phyloP scores from a whole-genome alignment of 64 coral and sea anemone genomes.

The Montipora sp. region DNA sequence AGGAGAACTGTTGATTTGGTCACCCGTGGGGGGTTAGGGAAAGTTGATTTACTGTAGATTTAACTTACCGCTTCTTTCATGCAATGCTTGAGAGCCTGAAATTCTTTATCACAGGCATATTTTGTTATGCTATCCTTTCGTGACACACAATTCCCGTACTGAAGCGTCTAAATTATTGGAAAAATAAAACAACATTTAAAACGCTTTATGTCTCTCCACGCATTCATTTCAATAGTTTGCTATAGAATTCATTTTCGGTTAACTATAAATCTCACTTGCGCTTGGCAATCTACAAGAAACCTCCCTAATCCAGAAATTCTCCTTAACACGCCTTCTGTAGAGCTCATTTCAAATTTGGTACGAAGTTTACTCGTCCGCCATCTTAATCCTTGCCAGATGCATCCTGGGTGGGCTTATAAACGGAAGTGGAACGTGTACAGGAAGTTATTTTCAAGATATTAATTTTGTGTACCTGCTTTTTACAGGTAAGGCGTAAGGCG shows the following conservation, averaged over 20 bases:
- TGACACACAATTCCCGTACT: constrained; percentile 74
- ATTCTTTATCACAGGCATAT: constrained; percentile 85
- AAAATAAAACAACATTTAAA: background rate
- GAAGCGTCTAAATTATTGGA: constrained; percentile 48
- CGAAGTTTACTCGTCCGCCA: background rate
- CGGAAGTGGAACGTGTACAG: background rate
- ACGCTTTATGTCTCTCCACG: background rate
- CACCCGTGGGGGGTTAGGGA: too few relatives aligned
- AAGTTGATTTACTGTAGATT: too few relatives aligned
- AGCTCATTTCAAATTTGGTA: constrained; percentile 7
- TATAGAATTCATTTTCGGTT: background rate
- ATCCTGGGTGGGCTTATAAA: background rate
- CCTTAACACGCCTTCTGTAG: constrained; percentile 29
- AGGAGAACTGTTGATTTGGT: too few relatives aligned
- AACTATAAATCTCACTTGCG: constrained; percentile 17
- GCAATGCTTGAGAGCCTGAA: constrained; percentile 78
- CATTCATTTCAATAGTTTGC: background rate
- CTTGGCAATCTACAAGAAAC: constrained; percentile 47
- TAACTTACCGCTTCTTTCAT: constrained; percentile 70
- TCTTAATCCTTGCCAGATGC: background rate
- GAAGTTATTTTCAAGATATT: background rate
- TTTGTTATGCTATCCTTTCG: constrained; percentile 70
- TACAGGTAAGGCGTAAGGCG: too few relatives aligned
- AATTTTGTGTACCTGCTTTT: too few relatives aligned
- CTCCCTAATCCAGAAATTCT: constrained; percentile 41